Percentiles rank a stretch among this genome's conserved stretches.
Conservation (phyloP, 2,113 vertebrate genomes). For the Sapayoa aenigma region DNA sequence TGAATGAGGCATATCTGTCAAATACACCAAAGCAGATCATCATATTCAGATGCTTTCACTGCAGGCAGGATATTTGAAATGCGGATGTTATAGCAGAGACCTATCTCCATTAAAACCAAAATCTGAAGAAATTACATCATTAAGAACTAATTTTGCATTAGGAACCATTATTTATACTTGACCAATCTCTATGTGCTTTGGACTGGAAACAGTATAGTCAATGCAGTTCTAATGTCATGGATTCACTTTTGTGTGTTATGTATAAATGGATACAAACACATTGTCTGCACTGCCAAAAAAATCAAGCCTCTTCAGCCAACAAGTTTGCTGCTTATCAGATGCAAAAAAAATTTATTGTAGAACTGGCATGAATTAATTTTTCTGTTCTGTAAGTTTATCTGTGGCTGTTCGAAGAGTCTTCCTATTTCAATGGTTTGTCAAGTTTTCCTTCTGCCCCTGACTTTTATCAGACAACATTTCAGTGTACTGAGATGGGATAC, state of each 20-base stretch:
- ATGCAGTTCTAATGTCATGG: neutral
- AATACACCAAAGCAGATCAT: neutral
- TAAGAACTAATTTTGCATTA: neutral
- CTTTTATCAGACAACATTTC: neutral
- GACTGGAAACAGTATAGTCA: neutral
- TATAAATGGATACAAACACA: neutral
- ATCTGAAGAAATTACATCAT: neutral
- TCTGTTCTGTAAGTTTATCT: neutral
- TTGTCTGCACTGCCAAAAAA: neutral
- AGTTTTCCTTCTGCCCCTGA: neutral
- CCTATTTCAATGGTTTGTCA: neutral
- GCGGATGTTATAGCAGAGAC: neutral
- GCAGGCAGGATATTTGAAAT: neutral
- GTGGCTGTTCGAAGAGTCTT: neutral
- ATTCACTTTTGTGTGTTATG: neutral
- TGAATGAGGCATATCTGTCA: neutral
- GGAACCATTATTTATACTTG: neutral
- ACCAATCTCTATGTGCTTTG: neutral
- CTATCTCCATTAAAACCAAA: neutral
- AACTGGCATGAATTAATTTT: neutral
- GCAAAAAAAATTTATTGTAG: neutral
- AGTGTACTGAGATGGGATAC: neutral
- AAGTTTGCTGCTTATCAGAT: neutral
- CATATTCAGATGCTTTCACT: neutral
- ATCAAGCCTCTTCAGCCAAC: neutral